Conservation (phyloP, 2,797 vertebrate species). For the Chelon auratus region DNA sequence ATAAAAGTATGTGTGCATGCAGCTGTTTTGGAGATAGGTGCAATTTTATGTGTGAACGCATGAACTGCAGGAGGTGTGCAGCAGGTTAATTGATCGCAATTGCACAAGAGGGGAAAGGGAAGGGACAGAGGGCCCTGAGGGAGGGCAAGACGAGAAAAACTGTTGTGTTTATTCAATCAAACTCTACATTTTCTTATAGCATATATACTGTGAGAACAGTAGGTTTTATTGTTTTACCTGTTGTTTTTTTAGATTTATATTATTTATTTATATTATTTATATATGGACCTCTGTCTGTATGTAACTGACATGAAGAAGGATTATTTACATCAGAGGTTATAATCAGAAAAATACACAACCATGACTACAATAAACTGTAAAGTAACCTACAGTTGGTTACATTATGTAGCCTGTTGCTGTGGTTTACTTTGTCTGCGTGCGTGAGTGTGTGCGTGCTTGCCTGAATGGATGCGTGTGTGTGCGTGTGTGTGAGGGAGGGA, state of each 20-base stretch:
- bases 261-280: too few species aligned
- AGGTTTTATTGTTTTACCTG: too few species aligned
- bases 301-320: too few species aligned
- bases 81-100: constrained; percentile 7
- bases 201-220: too few species aligned
- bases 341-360: background rate
- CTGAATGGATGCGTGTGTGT: constrained; percentile 7
- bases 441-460: background rate
- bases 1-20: constrained; percentile 16
- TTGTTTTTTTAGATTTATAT: too few species aligned
- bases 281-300: too few species aligned
- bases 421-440: background rate
- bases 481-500: constrained; percentile 55
- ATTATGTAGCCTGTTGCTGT: constrained; percentile 28
- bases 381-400: background rate
- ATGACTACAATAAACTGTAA: background rate
- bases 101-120: background rate
- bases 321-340: background rate
- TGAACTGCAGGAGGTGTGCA: constrained; percentile 20
- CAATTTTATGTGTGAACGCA: constrained; percentile 45
- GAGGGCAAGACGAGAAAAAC: background rate
- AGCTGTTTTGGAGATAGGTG: constrained; percentile 57
- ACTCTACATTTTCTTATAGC: too few species aligned
- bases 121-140: background rate
- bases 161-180: background rate